Evolutionary conservation across 2,113 vertebrate species (phyloP).

Genomic region (Ceratotherium simum): DNA sequence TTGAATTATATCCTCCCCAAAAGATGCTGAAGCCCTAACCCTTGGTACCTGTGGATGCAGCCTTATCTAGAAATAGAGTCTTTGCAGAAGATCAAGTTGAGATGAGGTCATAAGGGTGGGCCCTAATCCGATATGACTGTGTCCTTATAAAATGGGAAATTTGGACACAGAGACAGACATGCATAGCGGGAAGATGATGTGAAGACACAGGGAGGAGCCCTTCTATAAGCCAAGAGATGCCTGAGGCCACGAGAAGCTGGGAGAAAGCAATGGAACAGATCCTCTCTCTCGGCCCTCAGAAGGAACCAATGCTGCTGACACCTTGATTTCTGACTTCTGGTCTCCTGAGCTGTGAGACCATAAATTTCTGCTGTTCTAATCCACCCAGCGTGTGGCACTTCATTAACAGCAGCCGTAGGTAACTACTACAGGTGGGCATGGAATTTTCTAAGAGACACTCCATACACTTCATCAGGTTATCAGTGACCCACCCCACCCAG

Average conservation of each 20-base stretch:
- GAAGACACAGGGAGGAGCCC: not conserved
- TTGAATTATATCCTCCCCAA: not conserved
- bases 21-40: not conserved
- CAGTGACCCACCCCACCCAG: not conserved
- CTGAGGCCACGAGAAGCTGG: not conserved
- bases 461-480: not conserved
- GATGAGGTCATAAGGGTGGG: not conserved
- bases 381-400: fast-evolving
- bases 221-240: not conserved
- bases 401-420: not conserved
- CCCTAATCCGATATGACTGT: not conserved
- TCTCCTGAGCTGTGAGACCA: fast-evolving
- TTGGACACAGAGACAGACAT: not conserved
- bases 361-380: not conserved
- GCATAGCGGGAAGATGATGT: fast-evolving
- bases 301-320: not conserved
- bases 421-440: too few species aligned
- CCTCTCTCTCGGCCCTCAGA: not conserved
- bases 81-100: not conserved
- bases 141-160: not conserved
- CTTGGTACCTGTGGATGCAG: not conserved
- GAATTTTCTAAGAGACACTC: not conserved
- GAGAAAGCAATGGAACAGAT: too few species aligned
- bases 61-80: not conserved
- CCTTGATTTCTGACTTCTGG: not conserved